Evolutionary conservation across 2,113 vertebrate species (phyloP), one percentile per base, ranked within the genome.

Genomic region (Aythya baeri): DNA sequence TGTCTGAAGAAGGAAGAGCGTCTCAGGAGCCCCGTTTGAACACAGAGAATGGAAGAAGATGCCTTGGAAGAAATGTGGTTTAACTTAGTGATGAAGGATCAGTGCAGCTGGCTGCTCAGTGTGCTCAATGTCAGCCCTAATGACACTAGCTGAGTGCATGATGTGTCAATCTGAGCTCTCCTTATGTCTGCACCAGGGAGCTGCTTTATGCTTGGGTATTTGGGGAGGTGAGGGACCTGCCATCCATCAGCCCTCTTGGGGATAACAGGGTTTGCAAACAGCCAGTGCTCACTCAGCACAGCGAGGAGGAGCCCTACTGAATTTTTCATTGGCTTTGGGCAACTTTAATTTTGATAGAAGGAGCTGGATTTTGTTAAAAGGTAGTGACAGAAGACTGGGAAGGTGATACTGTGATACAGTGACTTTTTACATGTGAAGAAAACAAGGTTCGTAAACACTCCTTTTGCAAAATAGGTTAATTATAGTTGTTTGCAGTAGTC

Each of bases 221-320:
- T 52, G 17, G 23, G 43, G 63, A 76, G 11, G 62, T 70, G 57
- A 70, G 41, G n/a, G 52, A 15, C 17, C 23, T 62, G 16, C 54
- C 0, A 1, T 58, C 50, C 43, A 20, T 50, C 4, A 2, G 4
- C 34, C 6, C 2, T 62, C 44, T 23, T 5, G 27, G 29, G 7
- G 43, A 8, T 17, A 8, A n/a, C 4, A 11, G 18, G n/a, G 20
- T 46, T 38, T 77, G 57, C 71, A 52, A 41, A 44, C 50, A 83
- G 41, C 34, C 31, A 58, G 43, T 6, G 10, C 50, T 52, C 4
- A 2, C 43, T 52, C 4, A 2, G 41, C 46, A 16, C 50, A 44
- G 41, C 52, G 20, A 44, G 57, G 18, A 38, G 43, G 27, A 77
- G 22, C 63, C 34, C 14, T 50, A 26, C 1, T 4, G 62, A 57